A percentile compares a stretch with the other conserved stretches of the same genome.
Evolutionary conservation across 2,888 invertebrate genomes (phyloP).

Genomic region (Xanthorhoe designata): DNA sequence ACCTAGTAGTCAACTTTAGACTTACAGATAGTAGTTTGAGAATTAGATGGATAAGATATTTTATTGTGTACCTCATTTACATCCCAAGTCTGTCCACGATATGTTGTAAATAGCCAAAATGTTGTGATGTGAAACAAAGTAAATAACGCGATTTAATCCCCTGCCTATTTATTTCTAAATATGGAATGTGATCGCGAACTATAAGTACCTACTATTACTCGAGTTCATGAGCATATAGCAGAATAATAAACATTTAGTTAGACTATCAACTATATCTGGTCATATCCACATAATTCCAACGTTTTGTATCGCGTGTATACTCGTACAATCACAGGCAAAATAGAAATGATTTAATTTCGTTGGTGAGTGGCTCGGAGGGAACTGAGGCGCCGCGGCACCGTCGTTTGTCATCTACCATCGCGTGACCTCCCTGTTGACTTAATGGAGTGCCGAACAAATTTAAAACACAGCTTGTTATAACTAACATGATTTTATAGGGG

Average conservation of each 20-base stretch:
- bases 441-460: slow-evolving; percentile 75
- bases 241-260: not conserved
- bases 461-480: slow-evolving; percentile 63
- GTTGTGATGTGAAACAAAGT: too few relatives aligned
- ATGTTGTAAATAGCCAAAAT: too few relatives aligned
- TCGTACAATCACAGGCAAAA: slow-evolving; percentile 68
- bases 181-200: not conserved
- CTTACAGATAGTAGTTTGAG: not conserved
- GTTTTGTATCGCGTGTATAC: slow-evolving; percentile 65
- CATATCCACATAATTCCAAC: slow-evolving; percentile 60
- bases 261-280: not conserved
- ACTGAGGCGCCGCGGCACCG: slow-evolving; percentile 38
- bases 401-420: slow-evolving; percentile 68
- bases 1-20: not conserved
- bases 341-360: slow-evolving; percentile 81
- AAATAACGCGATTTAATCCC: too few relatives aligned
- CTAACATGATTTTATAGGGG: slow-evolving; percentile 59
- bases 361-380: slow-evolving; percentile 68
- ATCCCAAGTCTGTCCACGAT: too few relatives aligned
- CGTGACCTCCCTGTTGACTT: slow-evolving; percentile 78
- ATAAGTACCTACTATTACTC: too few relatives aligned
- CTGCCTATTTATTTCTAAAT: not conserved
- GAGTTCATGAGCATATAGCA: too few relatives aligned
- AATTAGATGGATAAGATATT: too few relatives aligned
- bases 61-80: too few relatives aligned